Evolutionary conservation across 2,113 vertebrate genomes (phyloP).

Genomic region (Aldabrachelys gigantea): DNA sequence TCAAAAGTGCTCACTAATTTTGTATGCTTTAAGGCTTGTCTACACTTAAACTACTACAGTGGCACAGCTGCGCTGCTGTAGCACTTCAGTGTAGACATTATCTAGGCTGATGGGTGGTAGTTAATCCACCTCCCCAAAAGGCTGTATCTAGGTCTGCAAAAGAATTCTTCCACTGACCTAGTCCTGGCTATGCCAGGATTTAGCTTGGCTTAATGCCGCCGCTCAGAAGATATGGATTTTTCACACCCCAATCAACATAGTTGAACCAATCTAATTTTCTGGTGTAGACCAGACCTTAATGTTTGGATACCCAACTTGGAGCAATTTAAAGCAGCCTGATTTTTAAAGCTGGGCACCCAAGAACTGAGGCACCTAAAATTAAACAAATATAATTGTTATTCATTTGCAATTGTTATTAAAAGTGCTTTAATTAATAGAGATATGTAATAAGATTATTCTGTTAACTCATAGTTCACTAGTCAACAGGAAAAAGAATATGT

Average conservation of each 20-base stretch:
- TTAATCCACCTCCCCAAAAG: neutral
- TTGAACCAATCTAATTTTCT: neutral
- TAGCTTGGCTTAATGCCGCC: neutral
- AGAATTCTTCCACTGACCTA: neutral
- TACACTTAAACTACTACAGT: neutral
- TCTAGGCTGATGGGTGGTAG: neutral
- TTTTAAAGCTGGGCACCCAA: neutral
- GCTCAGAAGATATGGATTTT: neutral
- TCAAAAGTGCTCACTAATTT: no score
- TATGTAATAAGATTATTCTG: neutral
- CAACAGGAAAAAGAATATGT: neutral
- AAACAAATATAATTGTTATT: neutral
- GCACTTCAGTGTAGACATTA: neutral
- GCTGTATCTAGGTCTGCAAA: neutral
- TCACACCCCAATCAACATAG: neutral
- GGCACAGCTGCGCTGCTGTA: neutral
- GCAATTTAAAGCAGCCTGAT: neutral
- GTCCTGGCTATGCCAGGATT: accelerated
- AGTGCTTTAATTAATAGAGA: neutral
- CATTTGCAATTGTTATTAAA: neutral
- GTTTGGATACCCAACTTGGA: neutral
- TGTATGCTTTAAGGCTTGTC: no score
- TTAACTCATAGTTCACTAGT: neutral
- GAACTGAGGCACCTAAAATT: neutral
- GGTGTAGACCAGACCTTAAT: neutral